Percentiles rank a stretch among this genome's conserved stretches.
Evolutionary conservation across 2,113 vertebrate species (phyloP).

Genomic region (Dermatemys mawii): DNA sequence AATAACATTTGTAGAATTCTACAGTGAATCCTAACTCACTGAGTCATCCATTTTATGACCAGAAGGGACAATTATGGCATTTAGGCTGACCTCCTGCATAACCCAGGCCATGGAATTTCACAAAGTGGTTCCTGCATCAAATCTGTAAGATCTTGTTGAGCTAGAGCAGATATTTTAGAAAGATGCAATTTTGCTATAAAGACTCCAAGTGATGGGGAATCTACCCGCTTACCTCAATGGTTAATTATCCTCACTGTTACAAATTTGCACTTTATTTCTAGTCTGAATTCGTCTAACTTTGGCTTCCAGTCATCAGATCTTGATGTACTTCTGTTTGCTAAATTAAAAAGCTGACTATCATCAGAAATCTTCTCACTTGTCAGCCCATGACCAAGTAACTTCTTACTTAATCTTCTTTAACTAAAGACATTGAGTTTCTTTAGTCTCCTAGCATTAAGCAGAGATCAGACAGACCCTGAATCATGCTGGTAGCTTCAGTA

Average conservation of each 20-base stretch:
- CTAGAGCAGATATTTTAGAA: neutral
- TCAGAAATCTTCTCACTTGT: neutral
- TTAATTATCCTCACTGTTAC: neutral
- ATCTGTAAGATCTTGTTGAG: accelerated
- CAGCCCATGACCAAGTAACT: neutral
- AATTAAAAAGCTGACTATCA: neutral
- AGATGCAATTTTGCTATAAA: neutral
- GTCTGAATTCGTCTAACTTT: neutral
- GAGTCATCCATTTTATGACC: neutral
- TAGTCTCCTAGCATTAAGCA: neutral
- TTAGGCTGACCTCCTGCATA: accelerated
- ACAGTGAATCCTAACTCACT: neutral
- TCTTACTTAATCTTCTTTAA: neutral
- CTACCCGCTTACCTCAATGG: neutral
- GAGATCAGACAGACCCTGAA: neutral
- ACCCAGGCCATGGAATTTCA: neutral
- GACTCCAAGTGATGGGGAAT: neutral
- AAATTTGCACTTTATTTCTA: neutral
- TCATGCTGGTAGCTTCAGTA: neutral
- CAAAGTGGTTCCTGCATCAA: neutral
- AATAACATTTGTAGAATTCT: neutral
- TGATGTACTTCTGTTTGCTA: neutral
- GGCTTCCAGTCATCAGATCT: neutral
- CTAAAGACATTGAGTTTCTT: neutral
- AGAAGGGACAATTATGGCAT: accelerated